Base-by-base conservation (phyloP, 2,797 vertebrate species). In the Hybognathus amarus region DNA sequence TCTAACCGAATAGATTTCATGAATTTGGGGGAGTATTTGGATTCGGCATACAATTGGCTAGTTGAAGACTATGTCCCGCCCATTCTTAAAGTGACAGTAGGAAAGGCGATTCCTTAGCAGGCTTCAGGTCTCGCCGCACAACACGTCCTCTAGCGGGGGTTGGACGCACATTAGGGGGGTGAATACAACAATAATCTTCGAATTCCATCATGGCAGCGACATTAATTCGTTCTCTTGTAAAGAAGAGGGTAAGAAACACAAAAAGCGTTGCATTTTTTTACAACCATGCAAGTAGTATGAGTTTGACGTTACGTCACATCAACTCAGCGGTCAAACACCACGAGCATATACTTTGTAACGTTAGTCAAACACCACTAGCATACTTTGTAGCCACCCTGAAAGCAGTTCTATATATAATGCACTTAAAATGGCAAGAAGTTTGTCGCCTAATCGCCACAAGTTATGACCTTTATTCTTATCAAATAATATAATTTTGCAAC, bases 191-290 rank as follows among this genome's bases (percentile, higher is more conserved):
- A 17, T 17, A 11, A 73, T 30, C 40, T 13, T 45, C 12, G 13
- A 73, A 61, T 33, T 87, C 54, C 82, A 90, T 61, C 77, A 95
- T 95, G 94, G 94, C 94, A 75, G 88, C 93, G 75, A 84, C 89
- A 76, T 89, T 91, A 80, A 88, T 93, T 84, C 91, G 92, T 90
- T 92, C 92, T 33, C 83, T 90, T 52, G 59, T 94, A 27, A 93
- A 90, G 82, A 90, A 89, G 45, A 92, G 92, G 94, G 94, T 95
- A 92, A 91, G 90, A 61, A 45, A 61, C n/a, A 50, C 8, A 33
- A 27, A 7, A 66, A 10, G 4, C 24, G 17, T 20, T 66, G 66
- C 6, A 15, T 71, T 40, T 50, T 18, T 79, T 71, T n/a, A 40
- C 17, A 56, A 22, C 40, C 83, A 71, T 38, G 38, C 17, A 47